These are phyloP conservation scores for Psilopogon haemacephalus DNA, from an alignment of 2,113 vertebrate species.

Conservation along the genomic window DNA sequence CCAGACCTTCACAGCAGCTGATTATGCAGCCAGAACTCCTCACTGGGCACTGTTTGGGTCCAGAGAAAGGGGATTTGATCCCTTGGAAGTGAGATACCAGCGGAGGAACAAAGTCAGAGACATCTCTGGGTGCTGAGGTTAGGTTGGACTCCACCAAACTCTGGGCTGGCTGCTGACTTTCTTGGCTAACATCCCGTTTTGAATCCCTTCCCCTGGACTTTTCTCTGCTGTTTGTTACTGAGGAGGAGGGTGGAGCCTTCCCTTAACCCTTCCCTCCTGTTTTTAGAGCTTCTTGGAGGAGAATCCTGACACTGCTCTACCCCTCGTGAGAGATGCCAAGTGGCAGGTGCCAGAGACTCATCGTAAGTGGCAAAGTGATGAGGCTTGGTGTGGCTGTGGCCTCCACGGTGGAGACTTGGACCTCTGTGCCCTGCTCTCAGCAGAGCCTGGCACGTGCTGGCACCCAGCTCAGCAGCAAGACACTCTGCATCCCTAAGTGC, in stretches of 20 bases:
- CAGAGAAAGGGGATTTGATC: conserved; percentile 87
- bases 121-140: conserved; percentile 86
- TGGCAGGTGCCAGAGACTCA: neutral
- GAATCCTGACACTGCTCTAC: neutral
- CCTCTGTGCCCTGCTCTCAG: neutral
- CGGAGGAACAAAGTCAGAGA: conserved; percentile 85
- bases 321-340: neutral
- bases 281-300: neutral
- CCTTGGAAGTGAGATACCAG: conserved; percentile 83
- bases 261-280: neutral
- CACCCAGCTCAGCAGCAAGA: neutral
- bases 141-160: accelerated
- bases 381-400: neutral
- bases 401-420: neutral
- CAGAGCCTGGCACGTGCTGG: neutral
- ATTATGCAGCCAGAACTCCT: conserved; percentile 87
- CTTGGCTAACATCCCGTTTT: accelerated
- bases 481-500: accelerated
- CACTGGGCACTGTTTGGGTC: conserved; percentile 89
- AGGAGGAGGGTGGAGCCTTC: neutral
- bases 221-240: neutral
- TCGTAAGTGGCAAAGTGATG: accelerated
- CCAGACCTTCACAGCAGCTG: conserved; percentile 79
- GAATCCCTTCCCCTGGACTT: neutral
- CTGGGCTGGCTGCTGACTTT: neutral